Percentiles rank a stretch among this genome's conserved stretches.
phyloP scores from a whole-genome alignment of 2,797 vertebrate species.

The Muscicapa striata region DNA sequence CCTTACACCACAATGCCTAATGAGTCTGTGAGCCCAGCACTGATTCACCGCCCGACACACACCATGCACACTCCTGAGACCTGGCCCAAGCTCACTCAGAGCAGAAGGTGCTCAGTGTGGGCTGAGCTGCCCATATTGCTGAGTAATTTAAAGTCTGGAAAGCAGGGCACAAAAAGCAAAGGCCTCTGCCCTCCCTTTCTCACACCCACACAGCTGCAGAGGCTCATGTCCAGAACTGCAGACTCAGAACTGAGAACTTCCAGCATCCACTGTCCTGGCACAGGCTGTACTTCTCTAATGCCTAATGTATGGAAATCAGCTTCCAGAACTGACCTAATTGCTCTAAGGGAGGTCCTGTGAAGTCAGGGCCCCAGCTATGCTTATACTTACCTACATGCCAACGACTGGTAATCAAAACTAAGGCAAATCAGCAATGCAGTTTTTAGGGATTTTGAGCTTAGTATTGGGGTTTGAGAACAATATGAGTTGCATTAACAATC shows the following conservation, averaged over 20 bases:
- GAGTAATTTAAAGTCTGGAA: neutral
- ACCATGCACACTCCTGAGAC: neutral
- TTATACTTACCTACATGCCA: neutral
- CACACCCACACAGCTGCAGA: neutral
- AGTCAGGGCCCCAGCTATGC: neutral
- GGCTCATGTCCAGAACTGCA: neutral
- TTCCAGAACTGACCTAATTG: neutral
- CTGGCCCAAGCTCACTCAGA: neutral
- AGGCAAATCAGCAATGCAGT: neutral
- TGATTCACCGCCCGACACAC: neutral
- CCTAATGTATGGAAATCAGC: neutral
- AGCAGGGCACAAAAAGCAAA: neutral
- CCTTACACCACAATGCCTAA: too few relatives aligned
- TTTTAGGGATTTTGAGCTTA: neutral
- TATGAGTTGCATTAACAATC: neutral
- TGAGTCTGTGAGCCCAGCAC: neutral
- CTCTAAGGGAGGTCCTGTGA: neutral
- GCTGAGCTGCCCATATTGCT: neutral
- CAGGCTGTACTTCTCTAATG: neutral
- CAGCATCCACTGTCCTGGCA: accelerated
- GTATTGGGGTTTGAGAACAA: neutral
- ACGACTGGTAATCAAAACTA: neutral
- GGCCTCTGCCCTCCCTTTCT: neutral
- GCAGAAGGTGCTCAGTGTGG: neutral
- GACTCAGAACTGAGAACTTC: neutral